Evolutionary conservation across 1,140 invertebrate species (phyloP), one percentile per base, ranked within the genome.

Genomic region (Nixonia krombeini): DNA sequence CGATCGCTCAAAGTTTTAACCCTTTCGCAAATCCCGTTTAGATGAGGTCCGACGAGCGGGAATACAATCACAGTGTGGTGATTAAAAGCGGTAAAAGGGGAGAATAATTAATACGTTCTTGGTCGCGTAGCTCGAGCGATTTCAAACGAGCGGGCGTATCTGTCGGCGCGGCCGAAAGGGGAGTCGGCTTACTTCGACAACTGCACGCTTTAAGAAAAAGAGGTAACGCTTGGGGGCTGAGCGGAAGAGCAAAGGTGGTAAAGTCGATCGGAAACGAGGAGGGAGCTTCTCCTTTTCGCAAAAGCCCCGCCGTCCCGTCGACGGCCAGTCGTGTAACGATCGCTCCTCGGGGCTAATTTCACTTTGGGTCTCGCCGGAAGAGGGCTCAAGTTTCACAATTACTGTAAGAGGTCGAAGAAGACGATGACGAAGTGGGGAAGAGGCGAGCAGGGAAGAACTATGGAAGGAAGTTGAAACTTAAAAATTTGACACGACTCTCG

Each of bases 261-360:
- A 75, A 78, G 75, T 79, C 74, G 74, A 75, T 78, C 73, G 73
- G 67, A 76, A 79, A 78, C 71, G 72, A 74, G 64, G 69, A 71
- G 62, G 78, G 69, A 68, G 66, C 64, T 73, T 55, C 50, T 69
- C 38, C 49, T 67, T 59, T 64, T 67, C 35, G n/a, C n/a, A n/a
- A n/a, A n/a, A n/a, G n/a, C n/a, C n/a, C n/a, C n/a, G n/a, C 57
- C 50, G 40, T 25, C 38, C 26, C 40, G 21, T 38, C 45, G 46
- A 23, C 29, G 18, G 13, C 46, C 21, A 31, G 47, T 58, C 49
- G 13, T 52, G 68, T 66, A 66, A 66, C 53, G 66, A 70, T 72
- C 73, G 63, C 70, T 74, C 70, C 73, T 70, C 46, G 56, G 59
- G 66, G 69, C 71, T 69, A 74, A 77, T 76, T 72, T 78, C 73